Evolutionary conservation across 2,888 invertebrate genomes (phyloP).

Genomic region (Eupithecia inturbata): DNA sequence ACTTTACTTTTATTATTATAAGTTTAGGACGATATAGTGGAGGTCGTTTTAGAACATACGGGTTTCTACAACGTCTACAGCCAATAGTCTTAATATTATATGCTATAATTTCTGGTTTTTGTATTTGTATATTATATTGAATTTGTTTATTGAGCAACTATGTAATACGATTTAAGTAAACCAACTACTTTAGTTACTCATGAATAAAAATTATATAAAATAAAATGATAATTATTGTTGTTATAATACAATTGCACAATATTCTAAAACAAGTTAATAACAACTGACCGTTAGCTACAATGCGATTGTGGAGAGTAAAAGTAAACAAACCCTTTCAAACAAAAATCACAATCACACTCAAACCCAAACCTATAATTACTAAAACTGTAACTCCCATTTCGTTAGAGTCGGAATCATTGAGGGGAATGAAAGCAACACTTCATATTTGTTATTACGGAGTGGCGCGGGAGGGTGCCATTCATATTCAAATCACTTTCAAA

Average conservation of each 20-base stretch:
- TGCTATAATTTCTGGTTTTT: too few relatives aligned
- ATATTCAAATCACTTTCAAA: slow-evolving; percentile 84
- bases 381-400: slow-evolving; percentile 71
- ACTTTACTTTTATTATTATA: too few relatives aligned
- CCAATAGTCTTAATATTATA: too few relatives aligned
- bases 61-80: neutral
- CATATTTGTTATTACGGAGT: slow-evolving; percentile 82
- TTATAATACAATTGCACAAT: too few relatives aligned
- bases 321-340: slow-evolving; percentile 46
- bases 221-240: too few relatives aligned
- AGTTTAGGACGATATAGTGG: neutral
- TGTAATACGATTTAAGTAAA: too few relatives aligned
- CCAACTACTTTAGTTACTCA: too few relatives aligned
- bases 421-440: slow-evolving; percentile 80
- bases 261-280: too few relatives aligned
- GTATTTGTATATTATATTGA: too few relatives aligned
- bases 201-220: too few relatives aligned
- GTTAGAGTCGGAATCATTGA: slow-evolving; percentile 78
- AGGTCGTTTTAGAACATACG: neutral
- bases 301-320: slow-evolving; percentile 47
- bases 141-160: too few relatives aligned
- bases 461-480: slow-evolving; percentile 81
- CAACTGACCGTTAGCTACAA: slow-evolving; percentile 37
- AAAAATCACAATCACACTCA: slow-evolving; percentile 37
- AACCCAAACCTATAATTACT: slow-evolving; percentile 71